Evolutionary conservation across 1,140 invertebrate species (phyloP).

Genomic region (Thaumatotibia leucotreta): DNA sequence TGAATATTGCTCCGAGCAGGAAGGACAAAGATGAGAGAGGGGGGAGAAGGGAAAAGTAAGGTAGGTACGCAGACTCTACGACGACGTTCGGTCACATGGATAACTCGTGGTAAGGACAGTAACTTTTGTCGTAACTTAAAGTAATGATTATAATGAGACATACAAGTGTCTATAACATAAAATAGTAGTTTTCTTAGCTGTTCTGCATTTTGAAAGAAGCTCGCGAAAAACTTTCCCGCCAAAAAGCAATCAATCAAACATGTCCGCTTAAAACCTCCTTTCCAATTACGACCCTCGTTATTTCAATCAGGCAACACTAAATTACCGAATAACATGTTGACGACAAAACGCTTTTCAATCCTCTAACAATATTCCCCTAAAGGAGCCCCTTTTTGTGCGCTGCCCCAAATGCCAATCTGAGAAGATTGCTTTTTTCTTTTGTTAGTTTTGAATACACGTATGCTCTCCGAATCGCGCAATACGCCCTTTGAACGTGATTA

Average conservation of each 20-base stretch:
- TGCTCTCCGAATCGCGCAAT: constrained; percentile 49
- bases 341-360: constrained; percentile 74
- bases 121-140: no score
- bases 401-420: constrained; percentile 69
- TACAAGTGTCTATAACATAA: no score
- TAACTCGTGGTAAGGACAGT: no score
- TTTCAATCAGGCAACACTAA: constrained; percentile 63
- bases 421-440: constrained; percentile 75
- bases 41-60: no score
- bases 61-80: no score
- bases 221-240: constrained; percentile 18
- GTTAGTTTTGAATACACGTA: constrained; percentile 72
- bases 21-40: no score
- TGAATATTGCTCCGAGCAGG: no score
- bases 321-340: constrained; percentile 70
- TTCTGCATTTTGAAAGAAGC: background rate
- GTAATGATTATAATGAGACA: no score
- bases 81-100: no score
- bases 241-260: constrained; percentile 69
- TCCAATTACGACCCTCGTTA: constrained; percentile 63
- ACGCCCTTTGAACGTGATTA: constrained; percentile 69
- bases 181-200: no score
- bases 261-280: constrained; percentile 56
- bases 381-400: constrained; percentile 54
- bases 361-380: constrained; percentile 65